phyloP scores from a whole-genome alignment of 2,888 invertebrate genomes.

The Microchrysa polita region DNA sequence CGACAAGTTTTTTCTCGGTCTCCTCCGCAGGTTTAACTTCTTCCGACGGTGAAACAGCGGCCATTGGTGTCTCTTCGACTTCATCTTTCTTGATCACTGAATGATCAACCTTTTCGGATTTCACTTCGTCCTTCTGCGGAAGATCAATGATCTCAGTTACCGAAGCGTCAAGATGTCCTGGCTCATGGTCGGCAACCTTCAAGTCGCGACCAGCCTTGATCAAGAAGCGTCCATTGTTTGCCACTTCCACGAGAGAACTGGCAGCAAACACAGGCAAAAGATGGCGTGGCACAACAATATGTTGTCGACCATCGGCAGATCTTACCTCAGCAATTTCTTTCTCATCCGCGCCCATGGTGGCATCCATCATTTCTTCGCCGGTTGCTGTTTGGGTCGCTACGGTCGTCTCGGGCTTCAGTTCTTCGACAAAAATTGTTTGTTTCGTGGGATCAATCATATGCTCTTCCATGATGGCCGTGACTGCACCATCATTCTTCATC shows the following conservation, averaged over 20 bases:
- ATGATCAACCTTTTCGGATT: neutral
- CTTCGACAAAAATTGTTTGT: conserved; percentile 30
- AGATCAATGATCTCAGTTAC: neutral
- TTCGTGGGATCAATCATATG: conserved; percentile 13
- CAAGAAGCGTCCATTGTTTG: conserved; percentile 48
- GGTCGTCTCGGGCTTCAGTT: conserved; percentile 9
- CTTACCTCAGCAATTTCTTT: conserved; percentile 11
- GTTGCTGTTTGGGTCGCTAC: neutral
- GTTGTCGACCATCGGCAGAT: conserved; percentile 40
- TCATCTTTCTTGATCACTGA: neutral
- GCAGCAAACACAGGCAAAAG: conserved; percentile 46
- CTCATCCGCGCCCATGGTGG: neutral
- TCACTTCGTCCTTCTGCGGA: neutral
- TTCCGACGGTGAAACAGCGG: neutral
- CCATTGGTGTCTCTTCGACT: neutral
- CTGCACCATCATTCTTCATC: neutral
- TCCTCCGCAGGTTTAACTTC: neutral
- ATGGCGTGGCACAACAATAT: conserved; percentile 46
- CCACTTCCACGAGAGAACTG: conserved; percentile 45
- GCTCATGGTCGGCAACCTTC: conserved; percentile 19
- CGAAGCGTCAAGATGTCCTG: neutral
- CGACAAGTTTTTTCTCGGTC: neutral
- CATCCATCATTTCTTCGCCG: conserved; percentile 26
- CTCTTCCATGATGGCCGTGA: neutral
- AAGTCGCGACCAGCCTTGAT: conserved; percentile 47